Evolutionary conservation across 2,888 invertebrate species (phyloP).

Genomic region (Desoria tigrina): DNA sequence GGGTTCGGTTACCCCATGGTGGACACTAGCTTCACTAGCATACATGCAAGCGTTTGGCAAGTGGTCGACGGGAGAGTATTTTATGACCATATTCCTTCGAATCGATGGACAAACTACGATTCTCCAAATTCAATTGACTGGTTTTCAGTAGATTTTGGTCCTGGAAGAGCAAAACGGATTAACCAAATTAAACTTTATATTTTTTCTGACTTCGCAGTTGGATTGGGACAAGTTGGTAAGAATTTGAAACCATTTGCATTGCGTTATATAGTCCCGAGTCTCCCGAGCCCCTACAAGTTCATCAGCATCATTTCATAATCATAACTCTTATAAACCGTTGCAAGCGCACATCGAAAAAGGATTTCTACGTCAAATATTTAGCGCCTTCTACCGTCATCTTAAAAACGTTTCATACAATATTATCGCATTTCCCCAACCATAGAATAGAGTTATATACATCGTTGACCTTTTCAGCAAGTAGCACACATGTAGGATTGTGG

Average conservation of each 20-base stretch:
- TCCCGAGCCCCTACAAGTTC: not conserved
- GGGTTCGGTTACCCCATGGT: conserved; percentile 41
- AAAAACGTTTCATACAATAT: no score
- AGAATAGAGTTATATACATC: no score
- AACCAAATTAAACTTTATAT: conserved; percentile 37
- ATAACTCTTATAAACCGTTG: not conserved
- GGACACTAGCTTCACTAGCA: conserved; percentile 41
- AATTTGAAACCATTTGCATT: not conserved
- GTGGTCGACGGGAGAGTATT: conserved; percentile 48
- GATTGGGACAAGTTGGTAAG: conserved; percentile 38
- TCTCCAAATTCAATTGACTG: conserved; percentile 33
- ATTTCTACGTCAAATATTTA: no score
- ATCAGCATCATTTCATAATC: no score
- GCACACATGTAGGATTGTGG: no score
- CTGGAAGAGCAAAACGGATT: conserved; percentile 32
- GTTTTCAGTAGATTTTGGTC: conserved; percentile 43
- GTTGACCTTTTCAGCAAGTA: no score
- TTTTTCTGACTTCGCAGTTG: conserved; percentile 38
- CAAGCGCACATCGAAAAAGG: not conserved
- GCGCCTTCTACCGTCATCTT: no score
- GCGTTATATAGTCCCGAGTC: no score
- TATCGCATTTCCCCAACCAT: no score
- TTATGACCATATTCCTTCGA: conserved; percentile 46
- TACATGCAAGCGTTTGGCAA: conserved; percentile 44
- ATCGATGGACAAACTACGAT: conserved; percentile 49